Conservation (phyloP, 2,888 invertebrate genomes). For the Pristionchus mayeri region DNA sequence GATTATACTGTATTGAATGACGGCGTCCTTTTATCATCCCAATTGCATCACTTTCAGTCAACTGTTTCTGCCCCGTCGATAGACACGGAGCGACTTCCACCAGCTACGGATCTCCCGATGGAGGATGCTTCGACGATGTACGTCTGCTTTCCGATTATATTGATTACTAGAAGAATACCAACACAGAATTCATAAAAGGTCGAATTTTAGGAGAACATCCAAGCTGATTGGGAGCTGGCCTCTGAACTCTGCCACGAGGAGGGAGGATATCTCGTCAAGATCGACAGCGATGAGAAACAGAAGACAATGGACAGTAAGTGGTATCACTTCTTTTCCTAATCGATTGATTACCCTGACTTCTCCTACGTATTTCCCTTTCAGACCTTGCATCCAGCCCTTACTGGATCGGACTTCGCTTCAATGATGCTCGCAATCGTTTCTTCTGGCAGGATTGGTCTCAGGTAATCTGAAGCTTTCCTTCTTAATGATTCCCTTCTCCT, state of each 20-base stretch:
- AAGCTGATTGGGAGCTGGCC: background rate
- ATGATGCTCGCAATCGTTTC: background rate
- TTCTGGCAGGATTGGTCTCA: constrained; percentile 36
- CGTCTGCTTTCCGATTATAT: background rate
- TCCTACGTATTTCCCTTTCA: no score
- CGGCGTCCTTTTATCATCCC: no score
- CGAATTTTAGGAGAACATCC: background rate
- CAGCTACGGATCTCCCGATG: background rate
- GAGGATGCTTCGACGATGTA: background rate
- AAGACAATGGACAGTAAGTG: background rate
- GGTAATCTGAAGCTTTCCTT: background rate
- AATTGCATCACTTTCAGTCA: background rate
- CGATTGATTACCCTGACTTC: background rate
- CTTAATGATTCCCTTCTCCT: background rate
- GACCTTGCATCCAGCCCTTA: background rate
- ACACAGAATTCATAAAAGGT: background rate
- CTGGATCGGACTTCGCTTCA: constrained; percentile 18
- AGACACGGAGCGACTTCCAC: background rate
- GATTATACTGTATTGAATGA: background rate
- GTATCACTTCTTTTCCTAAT: background rate
- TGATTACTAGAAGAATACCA: background rate
- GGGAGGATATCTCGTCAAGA: background rate
- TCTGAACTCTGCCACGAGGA: background rate
- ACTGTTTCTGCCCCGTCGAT: constrained; percentile 1
- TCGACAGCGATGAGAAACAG: constrained; percentile 16